These are phyloP conservation scores for Pandion haliaetus DNA, from an alignment of 2,113 vertebrate species.

Conservation along the genomic window DNA sequence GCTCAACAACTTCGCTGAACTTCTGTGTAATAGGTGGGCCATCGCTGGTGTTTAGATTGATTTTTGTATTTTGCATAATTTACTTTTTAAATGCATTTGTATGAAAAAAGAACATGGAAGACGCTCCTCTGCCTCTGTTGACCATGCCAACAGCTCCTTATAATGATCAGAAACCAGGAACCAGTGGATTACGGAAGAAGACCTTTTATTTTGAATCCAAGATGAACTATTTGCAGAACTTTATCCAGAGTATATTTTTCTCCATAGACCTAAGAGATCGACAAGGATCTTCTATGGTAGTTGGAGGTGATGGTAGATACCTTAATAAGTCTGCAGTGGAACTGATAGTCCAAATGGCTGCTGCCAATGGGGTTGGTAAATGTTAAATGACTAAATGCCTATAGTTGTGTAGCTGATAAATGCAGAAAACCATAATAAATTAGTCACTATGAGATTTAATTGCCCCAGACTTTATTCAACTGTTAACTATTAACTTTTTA, in stretches of 20 bases:
- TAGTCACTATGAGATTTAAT: neutral
- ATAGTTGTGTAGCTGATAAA: neutral
- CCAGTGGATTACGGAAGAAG: conserved; percentile 85
- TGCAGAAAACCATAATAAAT: neutral
- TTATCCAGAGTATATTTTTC: conserved; percentile 93
- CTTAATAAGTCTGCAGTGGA: conserved; percentile 89
- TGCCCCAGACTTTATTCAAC: neutral
- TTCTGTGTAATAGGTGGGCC: conserved; percentile 48
- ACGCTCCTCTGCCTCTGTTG: conserved; percentile 83
- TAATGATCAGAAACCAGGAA: conserved; percentile 87
- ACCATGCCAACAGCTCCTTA: conserved; percentile 89
- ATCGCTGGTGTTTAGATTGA: conserved; percentile 1
- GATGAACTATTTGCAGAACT: conserved; percentile 92
- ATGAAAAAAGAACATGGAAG: conserved; percentile 76
- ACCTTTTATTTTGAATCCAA: conserved; percentile 86
- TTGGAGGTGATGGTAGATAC: conserved; percentile 95
- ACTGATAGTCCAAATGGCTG: conserved; percentile 95
- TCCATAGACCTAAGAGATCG: conserved; percentile 95
- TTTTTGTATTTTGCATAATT: conserved; percentile 31
- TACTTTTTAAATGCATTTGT: conserved; percentile 59
- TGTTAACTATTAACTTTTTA: neutral
- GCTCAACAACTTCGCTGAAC: conserved; percentile 47
- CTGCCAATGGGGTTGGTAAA: conserved; percentile 96
- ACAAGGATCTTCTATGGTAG: conserved; percentile 91
- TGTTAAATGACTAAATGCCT: conserved; percentile 13